Evolutionary conservation across 2,888 invertebrate species (phyloP).

Genomic region (Yponomeuta evonymella): DNA sequence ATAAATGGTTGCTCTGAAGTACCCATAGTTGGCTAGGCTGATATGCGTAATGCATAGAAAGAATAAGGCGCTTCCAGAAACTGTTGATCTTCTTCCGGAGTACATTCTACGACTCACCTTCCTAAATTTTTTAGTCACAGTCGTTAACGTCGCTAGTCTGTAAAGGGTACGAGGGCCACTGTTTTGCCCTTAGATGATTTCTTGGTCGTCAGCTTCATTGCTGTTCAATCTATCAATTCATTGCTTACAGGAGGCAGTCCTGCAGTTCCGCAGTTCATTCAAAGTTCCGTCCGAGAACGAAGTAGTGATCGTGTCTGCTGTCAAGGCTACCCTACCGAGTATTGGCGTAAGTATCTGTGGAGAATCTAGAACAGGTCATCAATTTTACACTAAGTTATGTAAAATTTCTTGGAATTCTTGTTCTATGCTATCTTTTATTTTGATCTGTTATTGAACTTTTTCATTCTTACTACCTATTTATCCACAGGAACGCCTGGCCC

Average conservation of each 20-base stretch:
- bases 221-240: not conserved
- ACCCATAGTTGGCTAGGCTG: not conserved
- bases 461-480: slow-evolving; percentile 16
- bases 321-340: slow-evolving; percentile 45
- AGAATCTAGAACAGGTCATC: not conserved
- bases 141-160: too few species aligned
- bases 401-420: not conserved
- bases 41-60: too few species aligned
- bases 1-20: not conserved
- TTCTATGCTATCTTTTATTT: not conserved
- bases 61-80: too few species aligned
- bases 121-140: too few species aligned
- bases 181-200: not conserved
- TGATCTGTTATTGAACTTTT: slow-evolving; percentile 8
- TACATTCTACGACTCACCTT: too few species aligned
- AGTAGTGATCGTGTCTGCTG: slow-evolving; percentile 49
- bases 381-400: not conserved
- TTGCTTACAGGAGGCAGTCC: slow-evolving; percentile 45
- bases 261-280: slow-evolving; percentile 44
- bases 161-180: not conserved
- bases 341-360: too few species aligned
- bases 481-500: slow-evolving; percentile 54
- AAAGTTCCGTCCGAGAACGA: slow-evolving; percentile 41
- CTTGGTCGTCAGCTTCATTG: not conserved
- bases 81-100: too few species aligned